These are phyloP conservation scores for Pediacus dermestoides DNA, from an alignment of 2,888 invertebrate genomes.

Conservation along the genomic window DNA sequence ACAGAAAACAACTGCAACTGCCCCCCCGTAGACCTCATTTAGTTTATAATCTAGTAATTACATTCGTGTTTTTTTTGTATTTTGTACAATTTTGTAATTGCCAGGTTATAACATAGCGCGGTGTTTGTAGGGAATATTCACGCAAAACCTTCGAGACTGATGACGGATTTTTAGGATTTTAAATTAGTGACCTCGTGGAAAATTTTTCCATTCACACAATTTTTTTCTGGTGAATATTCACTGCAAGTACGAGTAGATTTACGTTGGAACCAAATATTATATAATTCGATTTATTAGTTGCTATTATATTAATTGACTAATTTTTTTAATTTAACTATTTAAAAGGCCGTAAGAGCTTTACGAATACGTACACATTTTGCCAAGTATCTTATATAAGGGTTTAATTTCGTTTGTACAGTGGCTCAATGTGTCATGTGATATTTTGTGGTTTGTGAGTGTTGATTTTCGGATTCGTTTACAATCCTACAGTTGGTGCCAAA, in stretches of 20 bases:
- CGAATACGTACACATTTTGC: constrained; percentile 46
- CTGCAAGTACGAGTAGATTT: constrained; percentile 23
- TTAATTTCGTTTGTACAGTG: constrained; percentile 40
- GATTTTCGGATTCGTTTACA: constrained; percentile 22
- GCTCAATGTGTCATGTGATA: constrained; percentile 53
- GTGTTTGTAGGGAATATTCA: constrained; percentile 37
- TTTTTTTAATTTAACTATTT: too few relatives aligned
- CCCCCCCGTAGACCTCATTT: too few relatives aligned
- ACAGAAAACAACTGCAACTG: constrained; percentile 9
- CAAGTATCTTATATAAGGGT: constrained; percentile 25
- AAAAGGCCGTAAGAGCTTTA: constrained; percentile 18
- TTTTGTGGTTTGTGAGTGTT: constrained; percentile 50
- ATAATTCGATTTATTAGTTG: constrained; percentile 32
- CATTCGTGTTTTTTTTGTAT: constrained; percentile 3
- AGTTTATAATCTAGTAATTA: constrained; percentile 9
- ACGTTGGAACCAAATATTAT: constrained; percentile 36
- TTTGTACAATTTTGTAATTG: constrained; percentile 17
- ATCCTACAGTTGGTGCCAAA: constrained; percentile 44
- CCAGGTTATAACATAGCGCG: constrained; percentile 17
- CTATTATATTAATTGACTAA: too few relatives aligned
- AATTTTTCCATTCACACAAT: constrained; percentile 13
- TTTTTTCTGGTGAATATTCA: constrained; percentile 28
- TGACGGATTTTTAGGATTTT: too few relatives aligned
- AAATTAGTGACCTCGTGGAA: too few relatives aligned
- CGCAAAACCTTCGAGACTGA: constrained; percentile 36